Conservation (phyloP, 2,113 vertebrate species). For the Bostrychus sinensis region DNA sequence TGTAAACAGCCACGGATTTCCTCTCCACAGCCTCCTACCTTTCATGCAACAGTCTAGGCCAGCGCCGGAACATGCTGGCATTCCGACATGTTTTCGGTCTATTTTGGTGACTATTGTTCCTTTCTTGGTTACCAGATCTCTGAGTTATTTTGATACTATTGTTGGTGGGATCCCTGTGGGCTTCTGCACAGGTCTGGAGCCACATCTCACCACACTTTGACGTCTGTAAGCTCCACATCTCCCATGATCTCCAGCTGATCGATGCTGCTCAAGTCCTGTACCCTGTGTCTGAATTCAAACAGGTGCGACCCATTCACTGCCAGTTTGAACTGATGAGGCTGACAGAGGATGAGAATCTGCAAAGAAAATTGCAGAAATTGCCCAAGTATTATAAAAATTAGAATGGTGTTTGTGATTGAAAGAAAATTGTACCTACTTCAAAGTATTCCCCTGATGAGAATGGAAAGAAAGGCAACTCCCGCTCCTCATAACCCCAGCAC, state of each 20-base stretch:
- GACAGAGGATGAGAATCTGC: constrained; percentile 91
- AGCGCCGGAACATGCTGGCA: too few relatives aligned
- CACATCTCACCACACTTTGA: constrained; percentile 83
- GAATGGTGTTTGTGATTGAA: not conserved
- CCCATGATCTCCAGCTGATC: constrained; percentile 85
- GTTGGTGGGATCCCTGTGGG: not conserved
- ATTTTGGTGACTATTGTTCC: not conserved
- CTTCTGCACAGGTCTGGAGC: not conserved
- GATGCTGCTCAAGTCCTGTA: constrained; percentile 88
- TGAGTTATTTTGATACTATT: not conserved
- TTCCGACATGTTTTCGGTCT: too few relatives aligned
- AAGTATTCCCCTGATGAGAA: constrained; percentile 95
- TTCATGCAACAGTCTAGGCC: constrained; percentile 47
- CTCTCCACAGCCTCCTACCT: constrained; percentile 20
- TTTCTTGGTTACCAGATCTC: not conserved
- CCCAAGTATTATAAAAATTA: not conserved
- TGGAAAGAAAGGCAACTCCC: constrained; percentile 83
- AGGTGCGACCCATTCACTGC: constrained; percentile 90
- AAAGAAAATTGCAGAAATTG: not conserved
- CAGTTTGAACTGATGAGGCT: constrained; percentile 88
- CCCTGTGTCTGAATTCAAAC: constrained; percentile 91
- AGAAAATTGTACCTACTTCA: constrained; percentile 81
- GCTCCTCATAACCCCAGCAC: constrained; percentile 94
- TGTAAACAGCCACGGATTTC: constrained; percentile 38
- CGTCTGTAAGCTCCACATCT: constrained; percentile 85